phyloP scores from a whole-genome alignment of 2,888 invertebrate species.

The Scrobipalpa costella region DNA sequence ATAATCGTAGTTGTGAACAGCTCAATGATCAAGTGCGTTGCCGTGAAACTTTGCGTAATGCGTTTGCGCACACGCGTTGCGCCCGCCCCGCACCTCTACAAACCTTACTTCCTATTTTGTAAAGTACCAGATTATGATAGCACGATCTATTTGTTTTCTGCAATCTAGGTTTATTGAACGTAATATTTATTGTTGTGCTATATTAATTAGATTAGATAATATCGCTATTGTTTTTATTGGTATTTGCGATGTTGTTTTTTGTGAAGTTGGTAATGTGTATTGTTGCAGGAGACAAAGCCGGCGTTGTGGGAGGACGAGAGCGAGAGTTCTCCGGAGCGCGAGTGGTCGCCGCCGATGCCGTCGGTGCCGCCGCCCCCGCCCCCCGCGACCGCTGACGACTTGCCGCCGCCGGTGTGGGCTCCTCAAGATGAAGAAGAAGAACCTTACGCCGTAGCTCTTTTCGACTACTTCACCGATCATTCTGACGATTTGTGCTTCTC shows the following conservation, averaged over 20 bases:
- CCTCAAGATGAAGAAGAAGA: conserved; percentile 52
- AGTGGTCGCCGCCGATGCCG: conserved; percentile 89
- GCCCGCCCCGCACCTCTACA: background rate
- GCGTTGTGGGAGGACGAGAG: conserved; percentile 61
- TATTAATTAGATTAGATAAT: conserved; percentile 7
- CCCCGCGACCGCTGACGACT: conserved; percentile 65
- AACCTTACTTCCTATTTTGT: background rate
- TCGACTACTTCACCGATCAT: conserved; percentile 88
- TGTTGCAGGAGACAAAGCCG: conserved; percentile 59
- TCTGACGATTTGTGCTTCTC: conserved; percentile 90
- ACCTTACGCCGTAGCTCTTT: conserved; percentile 89
- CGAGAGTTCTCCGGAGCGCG: conserved; percentile 57
- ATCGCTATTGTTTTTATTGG: background rate
- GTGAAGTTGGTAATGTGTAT: background rate
- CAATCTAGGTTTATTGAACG: conserved; percentile 2
- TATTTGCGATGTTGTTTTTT: conserved; percentile 4
- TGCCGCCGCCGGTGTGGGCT: conserved; percentile 37
- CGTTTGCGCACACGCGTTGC: conserved; percentile 4
- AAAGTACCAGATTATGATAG: background rate
- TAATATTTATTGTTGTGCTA: background rate
- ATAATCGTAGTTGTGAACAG: background rate
- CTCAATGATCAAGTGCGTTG: conserved; percentile 3
- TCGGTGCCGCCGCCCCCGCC: conserved; percentile 89
- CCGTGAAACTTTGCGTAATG: background rate
- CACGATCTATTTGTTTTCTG: background rate